phyloP scores from a whole-genome alignment of 2,888 invertebrate genomes.

The Epinotia nisella region DNA sequence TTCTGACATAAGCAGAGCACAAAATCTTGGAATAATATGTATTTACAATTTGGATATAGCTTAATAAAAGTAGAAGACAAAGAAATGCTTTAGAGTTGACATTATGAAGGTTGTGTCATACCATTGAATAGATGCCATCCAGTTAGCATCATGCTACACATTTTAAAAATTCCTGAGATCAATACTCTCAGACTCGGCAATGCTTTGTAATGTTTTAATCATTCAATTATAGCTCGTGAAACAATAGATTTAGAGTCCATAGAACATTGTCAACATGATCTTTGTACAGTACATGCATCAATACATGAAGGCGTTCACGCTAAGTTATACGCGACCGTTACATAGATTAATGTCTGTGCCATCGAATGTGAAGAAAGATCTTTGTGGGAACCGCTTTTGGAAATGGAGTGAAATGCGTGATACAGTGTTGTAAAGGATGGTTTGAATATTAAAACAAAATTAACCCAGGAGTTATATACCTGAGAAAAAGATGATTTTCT shows the following conservation, averaged over 20 bases:
- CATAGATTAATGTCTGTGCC: conserved; percentile 80
- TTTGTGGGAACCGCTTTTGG: conserved; percentile 79
- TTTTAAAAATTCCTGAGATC: conserved; percentile 14
- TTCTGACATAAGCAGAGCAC: too few relatives aligned
- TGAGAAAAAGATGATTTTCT: background rate
- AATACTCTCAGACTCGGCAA: conserved; percentile 3
- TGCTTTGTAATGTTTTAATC: background rate
- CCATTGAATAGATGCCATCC: background rate
- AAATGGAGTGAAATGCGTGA: conserved; percentile 64
- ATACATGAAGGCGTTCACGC: conserved; percentile 64
- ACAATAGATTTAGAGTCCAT: conserved; percentile 48
- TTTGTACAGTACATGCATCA: conserved; percentile 61
- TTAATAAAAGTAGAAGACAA: too few relatives aligned
- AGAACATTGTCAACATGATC: conserved; percentile 61
- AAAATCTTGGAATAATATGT: too few relatives aligned
- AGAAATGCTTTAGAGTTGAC: too few relatives aligned
- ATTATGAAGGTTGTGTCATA: background rate
- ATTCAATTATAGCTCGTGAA: conserved; percentile 20
- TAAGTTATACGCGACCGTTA: conserved; percentile 65
- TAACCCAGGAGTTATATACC: background rate
- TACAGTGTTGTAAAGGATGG: conserved; percentile 47
- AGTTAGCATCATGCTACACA: conserved; percentile 10
- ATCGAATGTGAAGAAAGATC: conserved; percentile 79
- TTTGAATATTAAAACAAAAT: background rate
- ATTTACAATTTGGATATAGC: too few relatives aligned